Percentiles rank a stretch among this genome's conserved stretches.
phyloP scores from a whole-genome alignment of 2,888 invertebrate genomes.

The Limnephilus marmoratus region DNA sequence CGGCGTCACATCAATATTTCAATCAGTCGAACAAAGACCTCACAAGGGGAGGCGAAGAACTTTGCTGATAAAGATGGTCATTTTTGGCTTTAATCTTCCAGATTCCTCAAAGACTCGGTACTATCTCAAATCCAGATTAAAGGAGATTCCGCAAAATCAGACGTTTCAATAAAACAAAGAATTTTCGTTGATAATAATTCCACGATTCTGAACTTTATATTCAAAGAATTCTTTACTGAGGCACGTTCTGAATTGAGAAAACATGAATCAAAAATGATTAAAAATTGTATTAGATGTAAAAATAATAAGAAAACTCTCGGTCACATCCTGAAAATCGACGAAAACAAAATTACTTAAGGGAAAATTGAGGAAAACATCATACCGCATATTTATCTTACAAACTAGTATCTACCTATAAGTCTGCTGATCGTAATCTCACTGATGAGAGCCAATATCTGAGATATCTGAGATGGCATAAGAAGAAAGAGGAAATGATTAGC shows the following conservation, averaged over 20 bases:
- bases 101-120: constrained; percentile 4
- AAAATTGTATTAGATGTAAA: neutral
- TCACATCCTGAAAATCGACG: neutral
- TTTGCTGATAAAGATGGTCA: constrained; percentile 38
- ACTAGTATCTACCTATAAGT: neutral
- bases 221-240: neutral
- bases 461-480: too few relatives aligned
- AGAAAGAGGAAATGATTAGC: too few relatives aligned
- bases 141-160: neutral
- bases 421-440: too few relatives aligned
- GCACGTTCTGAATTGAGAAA: neutral
- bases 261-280: neutral
- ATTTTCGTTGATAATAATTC: neutral
- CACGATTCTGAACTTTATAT: neutral
- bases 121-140: neutral
- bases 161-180: neutral
- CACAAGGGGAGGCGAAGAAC: constrained; percentile 16
- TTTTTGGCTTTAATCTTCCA: constrained; percentile 38
- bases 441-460: too few relatives aligned
- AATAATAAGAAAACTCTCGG: neutral
- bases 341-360: neutral
- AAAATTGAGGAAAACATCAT: neutral
- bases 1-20: constrained; percentile 29
- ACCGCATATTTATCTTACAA: neutral
- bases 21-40: constrained; percentile 27